Base-by-base conservation (phyloP, 2,113 vertebrate genomes). In the Dipodomys stephensi region DNA sequence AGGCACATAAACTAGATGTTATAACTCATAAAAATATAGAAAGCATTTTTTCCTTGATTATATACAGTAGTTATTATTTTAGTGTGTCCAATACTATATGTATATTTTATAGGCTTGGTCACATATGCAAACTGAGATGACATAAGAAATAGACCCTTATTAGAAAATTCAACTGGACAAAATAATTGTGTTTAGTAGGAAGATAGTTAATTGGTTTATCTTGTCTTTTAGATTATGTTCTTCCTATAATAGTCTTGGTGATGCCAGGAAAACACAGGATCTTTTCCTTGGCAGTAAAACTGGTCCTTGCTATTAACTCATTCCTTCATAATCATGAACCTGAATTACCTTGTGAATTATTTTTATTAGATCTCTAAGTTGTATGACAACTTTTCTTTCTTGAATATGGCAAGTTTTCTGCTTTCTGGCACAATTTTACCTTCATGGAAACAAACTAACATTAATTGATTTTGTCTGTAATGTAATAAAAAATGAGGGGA, bases 401-500 rank as follows among this genome's bases (percentile, higher is more conserved):
- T 83, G 30, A 95, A 92, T 68, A 93, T 78, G 80, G 76, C 39
- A 96, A 86, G 96, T 93, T 90, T 95, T 92, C 1, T 88, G 79
- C 72, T 68, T 90, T 77, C 32, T 93, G 93, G 88, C 39, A 89
- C 87, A 83, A 90, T 88, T 87, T 69, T 92, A 93, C 94, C 92
- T 92, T 87, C 91, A 94, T 93, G 91, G 91, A 6, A 95, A 95
- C 81, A 92, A 86, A 94, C 83, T 46, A 93, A 46, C 95, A 92
- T 62, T 77, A 95, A 97, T 96, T 28, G 12, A 95, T 96, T 96
- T 95, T 93, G 71, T 96, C 83, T 94, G 80, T 67, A 95, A 93
- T 65, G 76, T 84, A 94, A 73, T 90, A 96, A 97, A 96, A 87
- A 39, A 6, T 64, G 62, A 7, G 62, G 25, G 62, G 9, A 12